Evolutionary conservation across 2,797 vertebrate genomes (phyloP).

Genomic region (Chaetodon trifasciatus): DNA sequence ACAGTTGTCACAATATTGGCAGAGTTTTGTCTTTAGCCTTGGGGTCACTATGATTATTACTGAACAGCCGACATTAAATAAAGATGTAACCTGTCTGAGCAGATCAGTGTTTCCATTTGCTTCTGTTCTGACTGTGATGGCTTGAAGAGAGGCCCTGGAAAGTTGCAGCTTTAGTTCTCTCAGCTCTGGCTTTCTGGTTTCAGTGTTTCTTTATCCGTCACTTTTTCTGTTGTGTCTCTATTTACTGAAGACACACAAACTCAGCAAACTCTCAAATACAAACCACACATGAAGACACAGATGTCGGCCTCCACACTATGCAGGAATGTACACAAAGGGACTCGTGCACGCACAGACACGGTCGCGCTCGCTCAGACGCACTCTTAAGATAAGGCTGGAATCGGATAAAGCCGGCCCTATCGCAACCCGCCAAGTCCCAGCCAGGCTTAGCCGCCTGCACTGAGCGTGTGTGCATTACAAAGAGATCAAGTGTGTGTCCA

Average conservation of each 20-base stretch:
- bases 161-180: background rate
- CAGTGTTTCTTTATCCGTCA: no score
- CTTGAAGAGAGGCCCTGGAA: background rate
- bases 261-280: background rate
- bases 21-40: conserved; percentile 1
- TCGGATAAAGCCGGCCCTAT: conserved; percentile 62
- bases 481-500: conserved; percentile 57
- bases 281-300: background rate
- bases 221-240: no score
- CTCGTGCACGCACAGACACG: conserved; percentile 23
- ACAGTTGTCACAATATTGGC: conserved; percentile 7
- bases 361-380: conserved; percentile 47
- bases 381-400: conserved; percentile 66
- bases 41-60: background rate
- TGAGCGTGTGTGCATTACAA: conserved; percentile 65
- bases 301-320: background rate
- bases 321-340: background rate
- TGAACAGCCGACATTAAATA: background rate
- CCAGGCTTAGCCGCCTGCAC: conserved; percentile 55
- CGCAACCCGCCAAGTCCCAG: conserved; percentile 46
- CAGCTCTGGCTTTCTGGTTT: background rate
- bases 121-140: background rate
- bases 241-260: background rate
- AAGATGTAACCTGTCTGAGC: conserved; percentile 11
- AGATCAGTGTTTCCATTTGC: background rate